Conservation (phyloP, 2,888 invertebrate genomes). For the Eupeodes latifasciatus region DNA sequence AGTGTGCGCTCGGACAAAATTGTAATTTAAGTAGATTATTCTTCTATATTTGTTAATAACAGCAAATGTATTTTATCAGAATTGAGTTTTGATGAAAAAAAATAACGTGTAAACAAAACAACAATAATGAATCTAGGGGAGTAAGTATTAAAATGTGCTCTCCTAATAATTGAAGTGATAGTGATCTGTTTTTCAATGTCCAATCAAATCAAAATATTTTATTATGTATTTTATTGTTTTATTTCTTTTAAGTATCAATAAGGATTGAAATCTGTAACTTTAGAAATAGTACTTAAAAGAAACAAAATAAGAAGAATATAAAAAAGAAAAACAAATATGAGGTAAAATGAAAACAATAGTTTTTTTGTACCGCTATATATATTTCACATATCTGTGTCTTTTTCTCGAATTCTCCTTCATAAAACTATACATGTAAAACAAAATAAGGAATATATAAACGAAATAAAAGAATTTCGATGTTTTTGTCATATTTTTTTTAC, state of each 20-base stretch:
- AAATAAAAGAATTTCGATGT: background rate
- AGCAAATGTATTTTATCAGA: conserved; percentile 23
- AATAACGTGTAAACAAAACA: background rate
- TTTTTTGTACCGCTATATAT: conserved; percentile 36
- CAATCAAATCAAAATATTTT: conserved; percentile 56
- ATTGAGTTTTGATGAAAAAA: conserved; percentile 9
- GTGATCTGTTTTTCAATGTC: conserved; percentile 70
- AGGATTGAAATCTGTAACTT: conserved; percentile 55
- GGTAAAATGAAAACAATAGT: conserved; percentile 31
- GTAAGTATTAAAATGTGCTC: conserved; percentile 26
- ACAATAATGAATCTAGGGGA: conserved; percentile 42
- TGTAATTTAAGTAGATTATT: conserved; percentile 23
- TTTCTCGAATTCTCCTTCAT: conserved; percentile 49
- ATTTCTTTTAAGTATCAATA: conserved; percentile 28
- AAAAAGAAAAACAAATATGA: conserved; percentile 1
- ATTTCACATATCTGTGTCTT: conserved; percentile 71
- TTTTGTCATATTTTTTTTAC: background rate
- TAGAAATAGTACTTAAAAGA: conserved; percentile 68
- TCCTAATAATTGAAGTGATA: conserved; percentile 51
- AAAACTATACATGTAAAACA: conserved; percentile 13
- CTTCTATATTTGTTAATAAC: conserved; percentile 19
- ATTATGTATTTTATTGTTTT: conserved; percentile 39
- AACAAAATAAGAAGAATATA: conserved; percentile 8
- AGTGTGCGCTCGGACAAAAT: conserved; percentile 42
- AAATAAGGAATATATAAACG: background rate